phyloP scores from a whole-genome alignment of 2,113 vertebrate species.

The Menura novaehollandiae region DNA sequence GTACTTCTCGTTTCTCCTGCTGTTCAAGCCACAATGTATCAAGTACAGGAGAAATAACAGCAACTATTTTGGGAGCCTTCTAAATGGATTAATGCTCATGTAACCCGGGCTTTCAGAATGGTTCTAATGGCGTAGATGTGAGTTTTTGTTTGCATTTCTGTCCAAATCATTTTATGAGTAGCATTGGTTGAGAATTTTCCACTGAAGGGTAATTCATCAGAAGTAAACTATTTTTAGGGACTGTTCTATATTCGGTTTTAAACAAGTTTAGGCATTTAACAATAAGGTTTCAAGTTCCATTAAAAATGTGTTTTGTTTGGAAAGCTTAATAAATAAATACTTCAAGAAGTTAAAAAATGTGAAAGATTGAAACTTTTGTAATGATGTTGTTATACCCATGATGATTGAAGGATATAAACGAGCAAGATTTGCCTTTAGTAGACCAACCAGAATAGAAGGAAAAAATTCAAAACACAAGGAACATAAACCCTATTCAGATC shows the following conservation, averaged over 20 bases:
- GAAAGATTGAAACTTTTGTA: not conserved
- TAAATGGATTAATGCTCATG: conserved; percentile 18
- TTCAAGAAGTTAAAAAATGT: not conserved
- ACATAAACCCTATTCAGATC: not conserved
- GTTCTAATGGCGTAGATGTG: conserved; percentile 5
- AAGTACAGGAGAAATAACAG: not conserved
- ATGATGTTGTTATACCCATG: not conserved
- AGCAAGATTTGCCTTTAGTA: not conserved
- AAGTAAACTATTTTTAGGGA: conserved; percentile 24
- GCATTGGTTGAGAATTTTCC: not conserved
- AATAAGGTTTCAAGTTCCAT: not conserved
- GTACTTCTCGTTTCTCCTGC: not conserved
- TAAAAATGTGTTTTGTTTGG: not conserved
- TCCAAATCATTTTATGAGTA: not conserved
- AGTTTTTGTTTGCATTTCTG: not conserved
- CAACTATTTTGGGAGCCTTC: conserved; percentile 36
- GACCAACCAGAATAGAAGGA: not conserved
- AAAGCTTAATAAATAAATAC: conserved; percentile 19
- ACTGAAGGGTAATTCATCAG: conserved; percentile 20
- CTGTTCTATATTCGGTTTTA: not conserved
- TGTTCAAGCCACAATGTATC: not conserved
- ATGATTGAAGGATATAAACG: not conserved
- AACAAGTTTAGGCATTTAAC: conserved; percentile 8
- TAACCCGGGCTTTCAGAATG: not conserved
- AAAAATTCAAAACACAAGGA: not conserved